Evolutionary conservation across 2,797 vertebrate genomes (phyloP).

Genomic region (Melopsittacus undulatus): DNA sequence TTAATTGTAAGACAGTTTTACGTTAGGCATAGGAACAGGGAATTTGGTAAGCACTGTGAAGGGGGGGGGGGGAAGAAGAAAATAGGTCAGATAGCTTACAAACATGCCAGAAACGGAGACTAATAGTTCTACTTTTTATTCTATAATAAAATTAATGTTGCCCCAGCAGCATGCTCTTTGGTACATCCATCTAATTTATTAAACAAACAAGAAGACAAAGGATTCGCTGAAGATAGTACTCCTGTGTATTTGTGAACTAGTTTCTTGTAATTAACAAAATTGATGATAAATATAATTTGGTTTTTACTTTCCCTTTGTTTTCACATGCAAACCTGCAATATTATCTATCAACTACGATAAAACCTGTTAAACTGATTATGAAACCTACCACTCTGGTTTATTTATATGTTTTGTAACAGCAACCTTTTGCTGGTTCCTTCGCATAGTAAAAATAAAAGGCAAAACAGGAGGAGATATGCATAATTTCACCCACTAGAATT

Average conservation of each 20-base stretch:
- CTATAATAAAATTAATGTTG: conserved; percentile 70
- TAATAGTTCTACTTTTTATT: conserved; percentile 60
- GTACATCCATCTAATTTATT: conserved; percentile 70
- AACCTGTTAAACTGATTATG: conserved; percentile 47
- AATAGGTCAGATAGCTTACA: conserved; percentile 61
- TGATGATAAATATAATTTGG: conserved; percentile 55
- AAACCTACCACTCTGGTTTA: conserved; percentile 29
- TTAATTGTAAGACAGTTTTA: conserved; percentile 48
- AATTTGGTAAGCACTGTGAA: conserved; percentile 13
- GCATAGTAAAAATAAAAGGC: neutral
- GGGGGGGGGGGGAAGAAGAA: conserved; percentile 1
- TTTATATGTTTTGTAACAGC: conserved; percentile 23
- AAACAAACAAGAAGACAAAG: conserved; percentile 67
- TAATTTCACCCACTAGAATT: conserved; percentile 35
- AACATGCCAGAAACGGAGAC: conserved; percentile 61
- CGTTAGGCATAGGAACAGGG: neutral
- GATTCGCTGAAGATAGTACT: conserved; percentile 57
- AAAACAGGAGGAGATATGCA: conserved; percentile 17
- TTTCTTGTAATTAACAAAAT: conserved; percentile 55
- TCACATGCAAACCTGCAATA: neutral
- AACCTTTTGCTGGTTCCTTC: conserved; percentile 12
- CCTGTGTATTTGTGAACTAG: conserved; percentile 58
- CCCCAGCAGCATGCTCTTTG: conserved; percentile 54
- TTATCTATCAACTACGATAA: conserved; percentile 29
- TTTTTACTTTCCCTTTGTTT: conserved; percentile 34